Conservation (phyloP, 2,888 invertebrate genomes). For the Mythimna ferrago region DNA sequence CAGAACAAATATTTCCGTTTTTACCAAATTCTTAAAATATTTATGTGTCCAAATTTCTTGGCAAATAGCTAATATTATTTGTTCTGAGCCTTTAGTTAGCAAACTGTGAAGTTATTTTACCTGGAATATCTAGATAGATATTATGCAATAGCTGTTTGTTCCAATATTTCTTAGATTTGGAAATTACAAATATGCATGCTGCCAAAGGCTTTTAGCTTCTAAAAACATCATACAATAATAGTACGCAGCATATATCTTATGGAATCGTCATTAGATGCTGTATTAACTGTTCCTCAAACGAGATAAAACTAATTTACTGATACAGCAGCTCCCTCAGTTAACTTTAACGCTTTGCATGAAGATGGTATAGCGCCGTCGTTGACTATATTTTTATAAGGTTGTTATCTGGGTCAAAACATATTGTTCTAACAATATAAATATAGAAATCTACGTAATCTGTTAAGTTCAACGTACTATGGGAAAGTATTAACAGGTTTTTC, state of each 20-base stretch:
- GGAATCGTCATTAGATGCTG: background rate
- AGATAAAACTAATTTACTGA: background rate
- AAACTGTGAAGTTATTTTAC: slow-evolving; percentile 40
- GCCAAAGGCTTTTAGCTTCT: background rate
- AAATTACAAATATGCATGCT: background rate
- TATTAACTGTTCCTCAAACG: background rate
- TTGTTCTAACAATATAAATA: slow-evolving; percentile 44
- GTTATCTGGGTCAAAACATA: slow-evolving; percentile 26
- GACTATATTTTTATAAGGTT: slow-evolving; percentile 3
- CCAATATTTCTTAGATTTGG: background rate
- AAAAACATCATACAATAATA: background rate
- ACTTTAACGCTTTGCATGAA: background rate
- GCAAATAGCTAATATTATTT: slow-evolving; percentile 27
- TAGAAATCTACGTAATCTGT: slow-evolving; percentile 16
- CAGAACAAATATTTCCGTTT: slow-evolving; percentile 18
- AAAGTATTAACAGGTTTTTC: slow-evolving; percentile 23
- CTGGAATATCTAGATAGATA: slow-evolving; percentile 9
- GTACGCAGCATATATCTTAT: background rate
- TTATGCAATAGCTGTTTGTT: slow-evolving; percentile 3
- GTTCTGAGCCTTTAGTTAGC: slow-evolving; percentile 14
- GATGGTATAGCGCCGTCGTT: background rate
- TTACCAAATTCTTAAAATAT: slow-evolving; percentile 13
- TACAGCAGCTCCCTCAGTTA: background rate
- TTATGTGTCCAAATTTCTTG: slow-evolving; percentile 22
- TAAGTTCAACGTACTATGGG: slow-evolving; percentile 9